These are phyloP conservation scores for Eretmocerus hayati DNA, from an alignment of 2,888 invertebrate genomes.

Conservation along the genomic window DNA sequence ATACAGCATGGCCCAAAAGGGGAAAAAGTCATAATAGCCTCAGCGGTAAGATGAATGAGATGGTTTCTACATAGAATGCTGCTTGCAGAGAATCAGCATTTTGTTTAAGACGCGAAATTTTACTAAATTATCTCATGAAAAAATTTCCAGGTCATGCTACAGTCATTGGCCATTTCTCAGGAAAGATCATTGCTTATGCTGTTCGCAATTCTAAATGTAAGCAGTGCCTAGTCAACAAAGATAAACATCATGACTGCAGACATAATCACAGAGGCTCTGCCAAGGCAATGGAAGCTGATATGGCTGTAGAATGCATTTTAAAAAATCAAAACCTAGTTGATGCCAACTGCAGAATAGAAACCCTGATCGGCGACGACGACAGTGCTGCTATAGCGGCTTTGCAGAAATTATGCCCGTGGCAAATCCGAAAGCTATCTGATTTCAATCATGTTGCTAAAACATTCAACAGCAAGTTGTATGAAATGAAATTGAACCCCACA, in stretches of 20 bases:
- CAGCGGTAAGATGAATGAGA: too few species aligned
- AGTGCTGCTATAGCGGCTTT: neutral
- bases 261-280: neutral
- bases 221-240: neutral
- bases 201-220: neutral
- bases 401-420: neutral
- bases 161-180: neutral
- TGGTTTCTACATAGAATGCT: too few species aligned
- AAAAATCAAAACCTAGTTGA: neutral
- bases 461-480: too few species aligned
- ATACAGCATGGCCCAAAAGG: neutral
- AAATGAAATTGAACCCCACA: too few species aligned
- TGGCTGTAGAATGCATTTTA: neutral
- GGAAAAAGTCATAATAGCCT: too few species aligned
- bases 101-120: too few species aligned
- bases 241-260: neutral
- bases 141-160: too few species aligned
- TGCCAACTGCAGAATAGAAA: neutral
- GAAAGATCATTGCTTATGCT: neutral
- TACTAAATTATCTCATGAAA: too few species aligned
- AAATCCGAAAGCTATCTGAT: too few species aligned
- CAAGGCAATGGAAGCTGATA: neutral
- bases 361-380: neutral
- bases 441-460: slow-evolving; percentile 1
- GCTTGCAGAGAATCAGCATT: too few species aligned